Evolutionary conservation across 2,888 invertebrate species (phyloP).

Genomic region (Drosophila putrida): DNA sequence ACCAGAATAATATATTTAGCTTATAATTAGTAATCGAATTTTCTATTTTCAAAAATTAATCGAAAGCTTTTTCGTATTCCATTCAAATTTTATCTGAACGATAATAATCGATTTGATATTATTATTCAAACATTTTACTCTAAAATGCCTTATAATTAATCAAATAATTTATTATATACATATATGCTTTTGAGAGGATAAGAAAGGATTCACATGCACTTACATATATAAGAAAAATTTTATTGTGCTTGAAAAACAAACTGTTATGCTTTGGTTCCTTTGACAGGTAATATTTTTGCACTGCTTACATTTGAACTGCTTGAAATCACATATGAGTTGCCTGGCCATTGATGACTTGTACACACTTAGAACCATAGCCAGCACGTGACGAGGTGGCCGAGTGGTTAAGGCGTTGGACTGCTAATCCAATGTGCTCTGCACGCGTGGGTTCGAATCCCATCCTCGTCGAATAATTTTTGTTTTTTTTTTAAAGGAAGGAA

Average conservation of each 20-base stretch:
- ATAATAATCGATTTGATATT: too few relatives aligned
- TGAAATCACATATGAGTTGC: not conserved
- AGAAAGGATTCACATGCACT: too few relatives aligned
- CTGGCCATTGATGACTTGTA: not conserved
- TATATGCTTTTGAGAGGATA: too few relatives aligned
- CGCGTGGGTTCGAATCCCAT: slow-evolving; percentile 95
- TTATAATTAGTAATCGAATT: not conserved
- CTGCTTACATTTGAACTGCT: slow-evolving; percentile 40
- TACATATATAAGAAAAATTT: not conserved
- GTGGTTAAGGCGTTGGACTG: slow-evolving; percentile 95
- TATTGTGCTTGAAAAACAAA: not conserved
- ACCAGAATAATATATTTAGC: too few relatives aligned
- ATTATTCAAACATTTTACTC: too few relatives aligned
- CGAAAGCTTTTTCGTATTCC: not conserved
- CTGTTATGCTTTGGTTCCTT: not conserved
- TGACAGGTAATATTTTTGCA: not conserved
- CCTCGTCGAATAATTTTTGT: slow-evolving; percentile 87
- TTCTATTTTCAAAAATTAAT: not conserved
- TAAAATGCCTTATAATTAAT: too few relatives aligned
- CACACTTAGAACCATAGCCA: slow-evolving; percentile 84
- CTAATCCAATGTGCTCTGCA: slow-evolving; percentile 95
- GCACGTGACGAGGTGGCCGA: slow-evolving; percentile 95
- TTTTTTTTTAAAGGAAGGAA: not conserved
- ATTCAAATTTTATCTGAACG: too few relatives aligned
- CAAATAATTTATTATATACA: too few relatives aligned